These are phyloP conservation scores for Helicorthomorpha holstii DNA, from an alignment of 1,140 invertebrate species.

Conservation along the genomic window DNA sequence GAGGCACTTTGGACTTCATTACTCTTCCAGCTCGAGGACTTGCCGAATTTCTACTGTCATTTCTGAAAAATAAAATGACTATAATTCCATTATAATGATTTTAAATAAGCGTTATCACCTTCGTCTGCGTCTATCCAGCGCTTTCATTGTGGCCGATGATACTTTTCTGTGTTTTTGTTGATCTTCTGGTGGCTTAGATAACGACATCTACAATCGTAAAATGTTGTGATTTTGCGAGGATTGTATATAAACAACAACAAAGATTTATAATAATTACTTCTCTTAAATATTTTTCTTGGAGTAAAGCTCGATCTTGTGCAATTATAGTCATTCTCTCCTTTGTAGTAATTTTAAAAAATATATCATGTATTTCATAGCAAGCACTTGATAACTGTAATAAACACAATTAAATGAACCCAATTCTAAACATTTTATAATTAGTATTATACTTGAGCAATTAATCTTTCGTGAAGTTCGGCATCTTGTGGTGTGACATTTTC, in stretches of 20 bases:
- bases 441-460: constrained; percentile 2
- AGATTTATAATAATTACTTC: too few relatives aligned
- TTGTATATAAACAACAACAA: neutral
- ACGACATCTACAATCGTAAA: too few relatives aligned
- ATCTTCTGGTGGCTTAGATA: neutral
- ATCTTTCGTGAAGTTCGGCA: constrained; percentile 4
- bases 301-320: constrained; percentile 4
- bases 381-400: constrained; percentile 2
- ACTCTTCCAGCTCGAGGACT: too few relatives aligned
- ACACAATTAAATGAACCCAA: neutral
- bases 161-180: neutral
- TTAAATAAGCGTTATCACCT: too few relatives aligned
- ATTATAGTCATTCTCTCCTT: constrained; percentile 4
- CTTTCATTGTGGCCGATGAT: constrained; percentile 1
- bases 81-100: too few relatives aligned
- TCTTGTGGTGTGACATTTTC: neutral
- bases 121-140: neutral
- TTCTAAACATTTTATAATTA: neutral
- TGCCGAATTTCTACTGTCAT: too few relatives aligned
- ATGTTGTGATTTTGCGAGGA: too few relatives aligned
- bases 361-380: constrained; percentile 8
- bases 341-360: constrained; percentile 4
- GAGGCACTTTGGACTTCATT: too few relatives aligned
- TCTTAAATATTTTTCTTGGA: too few relatives aligned
- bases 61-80: too few relatives aligned